These are phyloP conservation scores for Eurystomus gularis DNA, from an alignment of 2,113 vertebrate genomes.

Conservation along the genomic window DNA sequence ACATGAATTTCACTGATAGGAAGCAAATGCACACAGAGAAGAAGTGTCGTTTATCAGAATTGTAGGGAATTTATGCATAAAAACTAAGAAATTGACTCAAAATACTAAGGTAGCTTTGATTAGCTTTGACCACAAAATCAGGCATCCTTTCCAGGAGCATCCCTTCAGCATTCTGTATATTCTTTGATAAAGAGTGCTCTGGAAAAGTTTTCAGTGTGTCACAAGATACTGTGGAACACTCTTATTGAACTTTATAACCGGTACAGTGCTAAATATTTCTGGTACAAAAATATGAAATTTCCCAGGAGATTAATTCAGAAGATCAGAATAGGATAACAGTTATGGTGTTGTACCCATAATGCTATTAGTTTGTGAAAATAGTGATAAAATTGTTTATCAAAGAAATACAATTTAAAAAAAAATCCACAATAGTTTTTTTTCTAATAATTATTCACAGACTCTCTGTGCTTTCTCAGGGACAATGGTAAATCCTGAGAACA, in stretches of 20 bases:
- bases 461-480: background rate
- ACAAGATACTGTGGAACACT: background rate
- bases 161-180: background rate
- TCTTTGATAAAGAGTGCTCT: background rate
- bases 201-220: background rate
- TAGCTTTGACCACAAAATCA: background rate
- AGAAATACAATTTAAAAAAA: background rate
- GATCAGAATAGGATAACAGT: background rate
- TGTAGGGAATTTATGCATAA: background rate
- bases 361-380: background rate
- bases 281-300: background rate
- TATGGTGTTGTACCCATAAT: background rate
- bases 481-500: background rate
- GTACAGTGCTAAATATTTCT: background rate
- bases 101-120: background rate
- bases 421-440: background rate
- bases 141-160: background rate
- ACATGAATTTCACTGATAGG: background rate
- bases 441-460: background rate
- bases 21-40: background rate
- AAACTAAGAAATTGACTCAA: background rate
- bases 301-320: background rate
- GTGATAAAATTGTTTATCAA: background rate
- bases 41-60: background rate
- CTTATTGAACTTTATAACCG: background rate